Percentiles rank a stretch among this genome's conserved stretches.
These are phyloP conservation scores for Hyposmocoma kahamanoa DNA, from an alignment of 1,140 invertebrate species.

Conservation along the genomic window DNA sequence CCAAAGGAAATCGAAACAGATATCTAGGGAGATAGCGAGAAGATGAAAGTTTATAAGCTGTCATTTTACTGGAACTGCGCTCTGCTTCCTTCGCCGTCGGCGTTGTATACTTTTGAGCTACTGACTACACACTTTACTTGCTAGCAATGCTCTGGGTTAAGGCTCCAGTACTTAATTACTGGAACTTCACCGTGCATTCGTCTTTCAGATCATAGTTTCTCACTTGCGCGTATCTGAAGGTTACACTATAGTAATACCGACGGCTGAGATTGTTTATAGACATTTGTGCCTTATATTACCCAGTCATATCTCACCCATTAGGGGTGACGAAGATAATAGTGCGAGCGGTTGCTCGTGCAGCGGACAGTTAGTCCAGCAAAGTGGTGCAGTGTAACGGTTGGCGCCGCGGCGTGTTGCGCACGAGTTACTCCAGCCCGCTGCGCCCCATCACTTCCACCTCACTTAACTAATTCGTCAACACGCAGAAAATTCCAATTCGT, in stretches of 20 bases:
- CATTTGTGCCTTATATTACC: too few species aligned
- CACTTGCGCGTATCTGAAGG: too few species aligned
- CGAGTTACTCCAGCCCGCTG: slow-evolving; percentile 23
- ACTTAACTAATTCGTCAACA: slow-evolving; percentile 36
- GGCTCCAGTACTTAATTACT: too few species aligned
- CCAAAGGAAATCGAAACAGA: slow-evolving; percentile 1
- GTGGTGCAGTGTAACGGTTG: slow-evolving; percentile 62
- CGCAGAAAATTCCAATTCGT: slow-evolving; percentile 48
- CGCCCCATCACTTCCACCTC: slow-evolving; percentile 12
- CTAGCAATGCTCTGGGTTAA: too few species aligned
- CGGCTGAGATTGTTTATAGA: too few species aligned
- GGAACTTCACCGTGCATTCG: too few species aligned
- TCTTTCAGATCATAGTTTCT: too few species aligned
- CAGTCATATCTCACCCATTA: slow-evolving; percentile 3
- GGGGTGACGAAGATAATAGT: slow-evolving; percentile 16
- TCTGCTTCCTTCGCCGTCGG: too few species aligned
- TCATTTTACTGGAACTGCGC: background rate
- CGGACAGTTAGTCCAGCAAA: slow-evolving; percentile 48
- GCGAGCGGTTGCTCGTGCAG: slow-evolving; percentile 21
- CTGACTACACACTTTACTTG: too few species aligned
- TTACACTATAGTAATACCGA: too few species aligned
- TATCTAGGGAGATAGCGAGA: background rate
- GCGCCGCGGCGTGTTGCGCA: slow-evolving; percentile 37
- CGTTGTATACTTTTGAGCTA: too few species aligned
- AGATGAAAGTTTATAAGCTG: background rate